These are phyloP conservation scores for Limanda limanda DNA, from an alignment of 2,113 vertebrate genomes.

Conservation along the genomic window DNA sequence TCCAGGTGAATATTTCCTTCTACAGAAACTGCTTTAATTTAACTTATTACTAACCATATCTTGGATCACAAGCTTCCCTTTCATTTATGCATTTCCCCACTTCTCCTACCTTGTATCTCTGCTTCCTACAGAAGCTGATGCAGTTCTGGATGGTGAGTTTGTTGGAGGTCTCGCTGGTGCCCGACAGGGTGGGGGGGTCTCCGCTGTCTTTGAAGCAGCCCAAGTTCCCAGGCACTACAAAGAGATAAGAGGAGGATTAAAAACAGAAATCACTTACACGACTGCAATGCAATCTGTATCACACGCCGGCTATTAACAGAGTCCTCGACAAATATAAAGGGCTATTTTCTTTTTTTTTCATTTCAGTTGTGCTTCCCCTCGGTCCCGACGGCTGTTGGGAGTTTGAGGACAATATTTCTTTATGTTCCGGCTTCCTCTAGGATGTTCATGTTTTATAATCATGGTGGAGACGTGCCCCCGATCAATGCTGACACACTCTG, in stretches of 20 bases:
- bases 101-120: conserved; percentile 90
- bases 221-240: conserved; percentile 94
- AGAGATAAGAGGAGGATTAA: conserved; percentile 12
- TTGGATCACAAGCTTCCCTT: background rate
- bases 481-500: conserved; percentile 27
- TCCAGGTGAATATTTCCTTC: too few species aligned
- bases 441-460: conserved; percentile 1
- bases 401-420: background rate
- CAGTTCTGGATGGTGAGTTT: conserved; percentile 96
- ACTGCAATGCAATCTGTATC: background rate
- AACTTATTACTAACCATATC: background rate
- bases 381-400: background rate
- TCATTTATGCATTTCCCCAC: background rate
- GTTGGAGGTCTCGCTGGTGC: conserved; percentile 92
- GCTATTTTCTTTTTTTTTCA: background rate
- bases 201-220: conserved; percentile 97
- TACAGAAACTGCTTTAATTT: too few species aligned
- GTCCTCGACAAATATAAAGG: background rate
- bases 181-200: conserved; percentile 91
- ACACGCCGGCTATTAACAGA: background rate
- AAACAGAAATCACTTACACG: background rate
- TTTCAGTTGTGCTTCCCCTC: background rate
- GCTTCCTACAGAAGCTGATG: conserved; percentile 93
- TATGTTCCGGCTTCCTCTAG: background rate
- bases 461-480: background rate